Base-by-base conservation (phyloP, 1,140 invertebrate genomes). In the Vollenhovia emeryi region DNA sequence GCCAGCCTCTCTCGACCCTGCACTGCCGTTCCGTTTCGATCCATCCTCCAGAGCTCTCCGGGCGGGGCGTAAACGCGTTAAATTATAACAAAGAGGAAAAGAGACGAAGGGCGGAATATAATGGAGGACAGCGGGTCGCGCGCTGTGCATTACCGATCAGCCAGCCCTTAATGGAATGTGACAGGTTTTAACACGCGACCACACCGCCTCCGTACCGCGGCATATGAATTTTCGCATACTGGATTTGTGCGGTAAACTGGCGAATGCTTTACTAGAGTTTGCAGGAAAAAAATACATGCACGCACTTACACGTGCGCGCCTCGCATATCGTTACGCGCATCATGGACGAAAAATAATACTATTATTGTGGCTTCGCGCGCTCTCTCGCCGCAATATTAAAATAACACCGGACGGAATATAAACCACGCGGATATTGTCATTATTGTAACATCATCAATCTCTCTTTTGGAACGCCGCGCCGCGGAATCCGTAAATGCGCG, bases 61-160 rank as follows among this genome's bases (percentile, higher is more conserved):
- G 50, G 21, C 8, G 18, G 43, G 33, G 62, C 48, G 43, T 85
- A 69, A 80, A 85, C 30, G 62, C 84, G 52, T 85, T 85, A 85
- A 85, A 85, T 80, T 85, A 80, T 85, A 80, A 85, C 75, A 80
- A 85, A 85, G 75, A 80, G 75, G 62, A 80, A 85, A 85, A 85
- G 74, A 78, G 84, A 85, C 62, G 64, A 68, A 21, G 75, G 75
- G 75, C 55, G 62, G 80, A 80, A 85, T 85, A 80, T 85, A 85
- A 85, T 85, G 40, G 75, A 57, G 76, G 60, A 80, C 48, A 68
- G 45, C 59, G 75, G 60, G 62, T 79, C 73, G 60, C 43, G 52
- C 74, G 75, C 50, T 57, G 62, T 69, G 62, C 60, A 85, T 85
- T 85, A 85, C 84, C 76, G 62, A 80, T 85, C 83, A 79, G 60